Conservation (phyloP, 2,113 vertebrate species). For the Sigmodon hispidus region DNA sequence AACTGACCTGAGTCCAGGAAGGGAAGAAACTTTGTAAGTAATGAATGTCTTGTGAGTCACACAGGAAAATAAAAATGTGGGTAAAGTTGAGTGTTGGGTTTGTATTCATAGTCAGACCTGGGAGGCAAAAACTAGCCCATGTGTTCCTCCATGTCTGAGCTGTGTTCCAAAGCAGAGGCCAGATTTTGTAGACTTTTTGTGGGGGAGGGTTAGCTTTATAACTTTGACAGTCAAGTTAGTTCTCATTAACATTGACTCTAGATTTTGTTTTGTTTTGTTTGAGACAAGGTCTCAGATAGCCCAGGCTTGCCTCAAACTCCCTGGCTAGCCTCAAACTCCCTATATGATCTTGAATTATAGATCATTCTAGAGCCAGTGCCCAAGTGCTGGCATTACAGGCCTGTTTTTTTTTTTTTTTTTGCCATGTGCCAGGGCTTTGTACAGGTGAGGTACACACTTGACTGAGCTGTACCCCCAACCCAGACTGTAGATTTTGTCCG, state of each 20-base stretch:
- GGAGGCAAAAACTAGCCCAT: not conserved
- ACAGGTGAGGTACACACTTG: too few species aligned
- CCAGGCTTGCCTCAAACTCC: not conserved
- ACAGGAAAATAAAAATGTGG: not conserved
- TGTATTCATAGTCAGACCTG: not conserved
- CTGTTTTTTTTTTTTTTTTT: not conserved
- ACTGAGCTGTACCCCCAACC: too few species aligned
- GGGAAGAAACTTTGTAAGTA: not conserved
- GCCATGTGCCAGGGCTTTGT: not conserved
- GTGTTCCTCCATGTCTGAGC: not conserved
- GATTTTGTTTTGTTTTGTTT: not conserved
- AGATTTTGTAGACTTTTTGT: not conserved
- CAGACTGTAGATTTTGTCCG: not conserved
- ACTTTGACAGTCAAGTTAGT: not conserved
- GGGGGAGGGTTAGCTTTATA: not conserved
- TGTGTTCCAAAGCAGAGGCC: not conserved
- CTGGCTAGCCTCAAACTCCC: not conserved
- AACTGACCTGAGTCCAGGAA: not conserved
- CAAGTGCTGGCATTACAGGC: not conserved
- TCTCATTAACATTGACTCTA: not conserved
- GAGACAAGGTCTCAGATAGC: not conserved
- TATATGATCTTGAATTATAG: not conserved
- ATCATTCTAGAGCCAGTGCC: not conserved
- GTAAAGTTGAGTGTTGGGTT: not conserved
- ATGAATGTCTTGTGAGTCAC: not conserved